Evolutionary conservation across 2,113 vertebrate species (phyloP), one percentile per base, ranked within the genome.

Genomic region (Monarcha castaneiventris): DNA sequence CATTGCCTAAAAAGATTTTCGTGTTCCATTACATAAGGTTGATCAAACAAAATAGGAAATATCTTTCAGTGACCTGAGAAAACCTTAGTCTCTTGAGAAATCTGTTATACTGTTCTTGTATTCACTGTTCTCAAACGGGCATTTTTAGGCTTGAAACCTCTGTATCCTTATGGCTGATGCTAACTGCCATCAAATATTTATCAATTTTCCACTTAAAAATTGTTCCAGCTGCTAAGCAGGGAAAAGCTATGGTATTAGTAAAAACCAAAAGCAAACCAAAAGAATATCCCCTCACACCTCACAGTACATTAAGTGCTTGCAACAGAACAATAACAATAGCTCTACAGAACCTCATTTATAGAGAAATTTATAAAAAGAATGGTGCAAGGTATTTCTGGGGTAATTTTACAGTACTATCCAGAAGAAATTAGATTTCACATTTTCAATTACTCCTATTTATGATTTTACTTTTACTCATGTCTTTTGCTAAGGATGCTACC

Each of bases 141-240:
- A 84, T 61, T 88, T 97, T 93, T 81, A 86, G 44, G 48, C 52
- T 86, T 73, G 39, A 88, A 95, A 86, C 16, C 19, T 83, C 18
- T 1, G 19, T 29, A 85, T 59, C 59, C 35, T 85, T 69, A 84
- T 2, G 55, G 72, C 71, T 96, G 51, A 90, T 74, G 78, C 84
- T 78, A 92, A 93, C n/a, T 87, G 52, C 66, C 81, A 96, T 95
- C 58, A 97, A 97, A 94, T 95, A 96, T 93, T 97, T 86, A 96
- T 83, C 51, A 17, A 48, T 71, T 54, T 87, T 85, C 90, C 84
- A 95, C 86, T 94, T 95, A 14, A 63, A 93, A 97, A 94, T 19
- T 84, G 64, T 80, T 75, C 49, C 66, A 89, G 91, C 35, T 93
- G 90, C 67, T 91, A 93, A 91, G 51, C 46, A 59, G 30, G 7